Evolutionary conservation across 1,140 invertebrate genomes (phyloP).

Genomic region (Phocides pigmalion): DNA sequence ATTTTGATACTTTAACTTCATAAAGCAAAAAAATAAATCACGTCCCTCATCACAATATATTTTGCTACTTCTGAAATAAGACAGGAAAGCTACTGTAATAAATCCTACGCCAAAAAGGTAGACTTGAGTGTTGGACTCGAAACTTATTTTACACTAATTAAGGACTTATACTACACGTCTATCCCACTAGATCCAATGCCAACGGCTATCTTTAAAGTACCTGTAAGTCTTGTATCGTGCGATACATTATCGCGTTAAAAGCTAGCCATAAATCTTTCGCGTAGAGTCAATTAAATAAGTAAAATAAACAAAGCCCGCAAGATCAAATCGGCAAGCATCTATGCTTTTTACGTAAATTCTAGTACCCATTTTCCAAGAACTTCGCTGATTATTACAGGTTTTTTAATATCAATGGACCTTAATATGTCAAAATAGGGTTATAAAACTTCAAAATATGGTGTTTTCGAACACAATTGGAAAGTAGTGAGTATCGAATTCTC

Average conservation of each 20-base stretch:
- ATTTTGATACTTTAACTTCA: no score
- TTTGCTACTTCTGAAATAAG: no score
- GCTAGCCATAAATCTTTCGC: constrained; percentile 57
- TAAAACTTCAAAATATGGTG: no score
- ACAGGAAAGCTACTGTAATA: no score
- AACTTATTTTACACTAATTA: neutral
- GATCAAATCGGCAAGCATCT: constrained; percentile 7
- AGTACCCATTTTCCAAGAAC: neutral
- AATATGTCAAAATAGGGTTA: no score
- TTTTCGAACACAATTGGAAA: no score
- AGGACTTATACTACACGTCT: neutral
- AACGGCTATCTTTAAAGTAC: constrained; percentile 16
- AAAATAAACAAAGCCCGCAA: constrained; percentile 32
- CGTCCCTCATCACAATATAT: no score
- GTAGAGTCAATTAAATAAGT: constrained; percentile 38
- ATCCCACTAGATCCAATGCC: neutral
- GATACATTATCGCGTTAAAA: constrained; percentile 34
- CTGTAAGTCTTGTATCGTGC: constrained; percentile 16
- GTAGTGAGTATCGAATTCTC: no score
- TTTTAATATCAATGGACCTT: no score
- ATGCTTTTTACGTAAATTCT: neutral
- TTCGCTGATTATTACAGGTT: neutral
- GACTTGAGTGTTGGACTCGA: no score
- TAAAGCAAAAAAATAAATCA: no score
- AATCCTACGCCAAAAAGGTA: no score